Evolutionary conservation across 1,140 invertebrate species (phyloP).

Genomic region (Medauroidea extradentata): DNA sequence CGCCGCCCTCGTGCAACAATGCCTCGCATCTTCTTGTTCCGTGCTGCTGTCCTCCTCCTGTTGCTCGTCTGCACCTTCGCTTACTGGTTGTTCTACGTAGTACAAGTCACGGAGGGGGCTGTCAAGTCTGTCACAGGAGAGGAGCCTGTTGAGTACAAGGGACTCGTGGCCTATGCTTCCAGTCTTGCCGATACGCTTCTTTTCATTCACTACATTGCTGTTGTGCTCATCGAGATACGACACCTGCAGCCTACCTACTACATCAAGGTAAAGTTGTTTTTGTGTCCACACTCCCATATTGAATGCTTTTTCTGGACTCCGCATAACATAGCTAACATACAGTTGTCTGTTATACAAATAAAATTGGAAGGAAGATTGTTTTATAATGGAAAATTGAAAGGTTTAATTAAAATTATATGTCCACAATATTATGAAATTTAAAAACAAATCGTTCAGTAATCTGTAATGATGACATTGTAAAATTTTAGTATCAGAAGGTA

Average conservation of each 20-base stretch:
- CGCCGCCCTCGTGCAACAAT: slow-evolving; percentile 76
- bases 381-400: too few species aligned
- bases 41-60: slow-evolving; percentile 80
- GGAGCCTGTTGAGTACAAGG: slow-evolving; percentile 74
- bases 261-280: slow-evolving; percentile 78
- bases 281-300: too few species aligned
- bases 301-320: too few species aligned
- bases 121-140: slow-evolving; percentile 70
- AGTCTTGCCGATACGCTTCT: slow-evolving; percentile 88
- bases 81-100: slow-evolving; percentile 97
- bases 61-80: slow-evolving; percentile 91
- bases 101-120: slow-evolving; percentile 77
- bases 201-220: slow-evolving; percentile 92
- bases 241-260: slow-evolving; percentile 87
- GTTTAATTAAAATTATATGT: too few species aligned
- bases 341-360: too few species aligned
- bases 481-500: too few species aligned
- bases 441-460: too few species aligned
- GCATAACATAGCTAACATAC: too few species aligned
- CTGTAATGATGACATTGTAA: too few species aligned
- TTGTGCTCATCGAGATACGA: slow-evolving; percentile 87
- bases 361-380: too few species aligned
- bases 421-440: too few species aligned
- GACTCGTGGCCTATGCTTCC: slow-evolving; percentile 84
- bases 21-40: slow-evolving; percentile 88